phyloP scores from a whole-genome alignment of 2,113 vertebrate species.

The Serinus canaria region DNA sequence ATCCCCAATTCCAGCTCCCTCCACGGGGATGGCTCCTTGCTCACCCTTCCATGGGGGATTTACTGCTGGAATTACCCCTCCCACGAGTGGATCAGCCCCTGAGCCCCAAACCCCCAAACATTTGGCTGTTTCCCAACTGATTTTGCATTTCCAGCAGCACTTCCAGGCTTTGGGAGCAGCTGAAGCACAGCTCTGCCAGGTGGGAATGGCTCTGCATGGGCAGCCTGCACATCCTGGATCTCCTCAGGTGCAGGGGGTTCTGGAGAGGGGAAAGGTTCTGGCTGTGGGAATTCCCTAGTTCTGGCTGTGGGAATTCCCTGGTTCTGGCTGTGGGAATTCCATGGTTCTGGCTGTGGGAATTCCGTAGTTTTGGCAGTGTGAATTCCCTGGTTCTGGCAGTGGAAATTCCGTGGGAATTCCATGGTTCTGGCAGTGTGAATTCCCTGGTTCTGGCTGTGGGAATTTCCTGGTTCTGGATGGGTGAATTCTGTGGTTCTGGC shows the following conservation, averaged over 20 bases:
- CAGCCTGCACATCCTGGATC: rapidly evolving
- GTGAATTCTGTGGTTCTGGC: too few species aligned
- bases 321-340: not conserved
- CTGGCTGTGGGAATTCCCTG: rapidly evolving
- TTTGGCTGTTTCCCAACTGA: not conserved
- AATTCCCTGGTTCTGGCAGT: not conserved
- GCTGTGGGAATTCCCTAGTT: rapidly evolving
- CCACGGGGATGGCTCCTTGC: not conserved
- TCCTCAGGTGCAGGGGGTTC: not conserved
- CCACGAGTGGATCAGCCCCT: not conserved
- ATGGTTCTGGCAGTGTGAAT: rapidly evolving
- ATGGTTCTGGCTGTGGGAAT: not conserved
- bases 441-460: not conserved
- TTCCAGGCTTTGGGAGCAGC: not conserved
- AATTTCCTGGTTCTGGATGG: rapidly evolving
- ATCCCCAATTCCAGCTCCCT: too few species aligned
- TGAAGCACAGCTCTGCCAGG: not conserved
- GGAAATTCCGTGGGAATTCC: not conserved
- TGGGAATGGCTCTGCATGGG: not conserved
- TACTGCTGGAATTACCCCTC: not conserved
- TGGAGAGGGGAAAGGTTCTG: not conserved
- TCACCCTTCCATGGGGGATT: not conserved
- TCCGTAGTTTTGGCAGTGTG: too few species aligned
- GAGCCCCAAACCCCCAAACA: not conserved
- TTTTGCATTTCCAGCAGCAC: not conserved